A percentile compares a stretch with the other conserved stretches of the same genome.
Conservation (phyloP, 1,140 invertebrate genomes). For the Cyclargus thomasi region DNA sequence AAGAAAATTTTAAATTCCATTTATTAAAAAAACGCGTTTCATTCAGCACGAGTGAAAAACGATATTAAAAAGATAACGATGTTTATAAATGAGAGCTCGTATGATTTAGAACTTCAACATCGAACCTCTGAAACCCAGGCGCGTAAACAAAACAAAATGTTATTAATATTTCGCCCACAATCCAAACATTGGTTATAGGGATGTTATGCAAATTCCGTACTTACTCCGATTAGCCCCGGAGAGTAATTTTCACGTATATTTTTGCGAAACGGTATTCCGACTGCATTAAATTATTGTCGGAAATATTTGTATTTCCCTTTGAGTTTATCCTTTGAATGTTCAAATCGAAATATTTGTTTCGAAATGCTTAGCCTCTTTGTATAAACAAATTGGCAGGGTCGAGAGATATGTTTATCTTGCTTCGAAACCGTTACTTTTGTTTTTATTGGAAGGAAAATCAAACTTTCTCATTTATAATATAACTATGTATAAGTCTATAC, state of each 20-base stretch:
- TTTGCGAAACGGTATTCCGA: neutral
- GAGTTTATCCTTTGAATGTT: neutral
- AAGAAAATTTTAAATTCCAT: too few relatives aligned
- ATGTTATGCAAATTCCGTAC: neutral
- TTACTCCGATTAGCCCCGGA: conserved; percentile 1
- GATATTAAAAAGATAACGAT: too few relatives aligned
- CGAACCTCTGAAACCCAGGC: neutral
- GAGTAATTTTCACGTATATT: neutral
- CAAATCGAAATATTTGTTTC: conserved; percentile 3
- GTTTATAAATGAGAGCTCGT: too few relatives aligned
- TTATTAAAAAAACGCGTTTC: too few relatives aligned
- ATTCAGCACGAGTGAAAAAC: too few relatives aligned
- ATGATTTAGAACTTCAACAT: neutral
- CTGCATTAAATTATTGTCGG: neutral
- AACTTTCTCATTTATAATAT: too few relatives aligned
- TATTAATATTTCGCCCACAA: neutral
- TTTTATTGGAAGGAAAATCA: too few relatives aligned
- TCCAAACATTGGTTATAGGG: neutral
- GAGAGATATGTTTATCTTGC: neutral
- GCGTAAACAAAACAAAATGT: neutral
- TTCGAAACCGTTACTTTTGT: too few relatives aligned
- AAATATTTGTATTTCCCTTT: neutral
- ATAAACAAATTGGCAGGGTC: neutral
- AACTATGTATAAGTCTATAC: too few relatives aligned
- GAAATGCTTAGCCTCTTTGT: neutral